Evolutionary conservation across 2,113 vertebrate genomes (phyloP), one percentile per base, ranked within the genome.

Genomic region (Camelus dromedarius): DNA sequence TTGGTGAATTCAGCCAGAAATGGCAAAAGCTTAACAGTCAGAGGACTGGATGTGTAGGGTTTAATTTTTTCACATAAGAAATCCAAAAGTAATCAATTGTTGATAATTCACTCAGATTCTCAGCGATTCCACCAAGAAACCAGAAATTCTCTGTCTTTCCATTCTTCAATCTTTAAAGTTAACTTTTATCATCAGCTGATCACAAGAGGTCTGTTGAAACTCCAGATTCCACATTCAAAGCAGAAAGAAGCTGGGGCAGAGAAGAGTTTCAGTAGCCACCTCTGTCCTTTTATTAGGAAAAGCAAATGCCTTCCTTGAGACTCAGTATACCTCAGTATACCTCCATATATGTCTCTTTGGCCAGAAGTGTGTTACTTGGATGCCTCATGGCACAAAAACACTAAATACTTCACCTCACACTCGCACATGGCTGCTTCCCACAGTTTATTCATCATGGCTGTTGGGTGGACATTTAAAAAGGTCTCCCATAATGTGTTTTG

Each of bases 1-100:
- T 5, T 1, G 1, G 26, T 87, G 50, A 91, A 58, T 91, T 93
- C 28, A 95, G 3, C 32, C 24, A 11, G 32, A 95, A 81, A 90
- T 19, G 50, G 5, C 5, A 42, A 83, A 79, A n/a, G 13, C 6
- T 26, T 38, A 69, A 92, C 4, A 32, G 5, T 76, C 46, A 76
- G 7, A 20, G n/a, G 16, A 90, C 22, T 46, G 58, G 96, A 58
- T n/a, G 1, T 26, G 1, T 10, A 66, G 48, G 38, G 2, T 58
- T 93, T 95, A 66, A 24, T 81, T 92, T 90, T 32, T 32, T 72
- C 5, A 56, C 12, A 9, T 48, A 67, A 76, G 6, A 85, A 80
- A n/a, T 35, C 30, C 32, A 24, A 89, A 84, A 26, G 20, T 48
- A 67, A 6, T 84, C 16, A 73, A 8, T 26, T 77, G 9, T n/a